Evolutionary conservation across 2,888 invertebrate species (phyloP).

Genomic region (Agrochola litura): DNA sequence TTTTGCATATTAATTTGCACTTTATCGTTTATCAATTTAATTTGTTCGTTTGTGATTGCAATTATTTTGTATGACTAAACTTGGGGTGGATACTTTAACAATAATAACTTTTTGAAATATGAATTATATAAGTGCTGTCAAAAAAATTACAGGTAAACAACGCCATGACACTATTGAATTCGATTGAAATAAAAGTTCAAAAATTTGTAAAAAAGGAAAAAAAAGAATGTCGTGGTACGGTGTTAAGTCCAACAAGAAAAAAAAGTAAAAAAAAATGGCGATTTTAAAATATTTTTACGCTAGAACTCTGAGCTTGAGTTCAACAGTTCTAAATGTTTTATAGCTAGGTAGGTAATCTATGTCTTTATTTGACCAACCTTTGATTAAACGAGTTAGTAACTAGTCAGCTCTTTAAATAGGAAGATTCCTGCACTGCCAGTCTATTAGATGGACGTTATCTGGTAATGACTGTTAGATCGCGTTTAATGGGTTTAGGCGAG

Average conservation of each 20-base stretch:
- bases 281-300: too few relatives aligned
- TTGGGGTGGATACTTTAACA: background rate
- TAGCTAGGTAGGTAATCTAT: background rate
- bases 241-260: too few relatives aligned
- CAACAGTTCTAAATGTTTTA: constrained; percentile 17
- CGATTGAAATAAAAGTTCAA: too few relatives aligned
- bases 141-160: too few relatives aligned
- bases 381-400: constrained; percentile 28
- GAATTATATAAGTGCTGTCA: too few relatives aligned
- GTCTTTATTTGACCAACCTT: constrained; percentile 10
- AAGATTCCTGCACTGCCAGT: constrained; percentile 26
- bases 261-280: too few relatives aligned
- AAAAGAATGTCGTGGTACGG: too few relatives aligned
- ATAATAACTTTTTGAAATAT: too few relatives aligned
- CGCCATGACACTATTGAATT: too few relatives aligned
- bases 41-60: background rate
- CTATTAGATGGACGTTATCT: constrained; percentile 27
- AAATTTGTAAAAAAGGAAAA: too few relatives aligned
- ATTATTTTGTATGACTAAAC: background rate
- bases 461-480: constrained; percentile 33
- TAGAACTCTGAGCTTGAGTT: background rate
- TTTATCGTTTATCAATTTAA: background rate
- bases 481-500: constrained; percentile 24
- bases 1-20: constrained; percentile 32
- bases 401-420: constrained; percentile 27